Base-by-base conservation (phyloP, 2,113 vertebrate species). In the Beaufortia kweichowensis region DNA sequence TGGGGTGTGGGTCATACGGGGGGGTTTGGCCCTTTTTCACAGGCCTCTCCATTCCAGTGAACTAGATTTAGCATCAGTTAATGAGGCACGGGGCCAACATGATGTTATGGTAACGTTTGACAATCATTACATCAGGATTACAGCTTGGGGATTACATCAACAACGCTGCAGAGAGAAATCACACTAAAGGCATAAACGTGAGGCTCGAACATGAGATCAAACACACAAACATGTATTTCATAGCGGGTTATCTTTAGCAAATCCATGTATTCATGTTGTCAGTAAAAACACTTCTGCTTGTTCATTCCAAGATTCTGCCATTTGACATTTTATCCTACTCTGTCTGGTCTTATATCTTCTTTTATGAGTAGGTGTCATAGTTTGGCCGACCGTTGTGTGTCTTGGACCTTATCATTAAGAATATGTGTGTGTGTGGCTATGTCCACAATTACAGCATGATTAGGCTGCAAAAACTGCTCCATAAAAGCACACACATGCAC, bases 111-210 rank as follows among this genome's bases (percentile, higher is more conserved):
- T 77, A 57, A 61, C 2, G 33, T 56, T 53, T 64, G 41, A 50
- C 50, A 63, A 33, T 35, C 28, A 64, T 76, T 80, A 65, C 74
- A 69, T 70, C 48, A 46, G 33, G 70, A 80, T 65, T 80, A 64
- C 41, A 15, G 56, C 78, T 41, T 28, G 7, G 21, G 53, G 61
- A 72, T 76, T 81, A 77, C 60, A 29, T 48, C 59, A 73, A 39
- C n/a, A 23, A 56, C 31, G 28, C 39, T 43, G 21, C n/a, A 23
- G 28, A 62, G 41, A 33, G 14, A 39, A 53, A 39, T 57, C 35
- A 24, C 15, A 15, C 57, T 69, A 46, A 61, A 68, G 61, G 23
- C 23, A 35, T 31, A 77, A 33, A 56, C 15, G 17, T 28, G 53
- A 26, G 31, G 31, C 21, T 57, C 29, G 6, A 76, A 62, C 31